Conservation (phyloP, 1,140 invertebrate species). For the Panagrolaimus sp. region DNA sequence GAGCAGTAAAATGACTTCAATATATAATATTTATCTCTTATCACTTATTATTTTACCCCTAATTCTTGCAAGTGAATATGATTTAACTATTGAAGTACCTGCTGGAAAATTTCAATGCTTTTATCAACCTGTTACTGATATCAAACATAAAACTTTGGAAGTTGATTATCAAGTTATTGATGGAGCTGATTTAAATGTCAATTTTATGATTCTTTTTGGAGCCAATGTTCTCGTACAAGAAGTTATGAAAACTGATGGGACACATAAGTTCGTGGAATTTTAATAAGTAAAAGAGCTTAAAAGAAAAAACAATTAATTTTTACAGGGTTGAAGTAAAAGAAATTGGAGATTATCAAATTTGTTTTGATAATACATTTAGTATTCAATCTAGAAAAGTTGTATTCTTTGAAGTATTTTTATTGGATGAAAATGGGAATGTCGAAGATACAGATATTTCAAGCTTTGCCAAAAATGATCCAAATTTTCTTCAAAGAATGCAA, state of each 20-base stretch:
- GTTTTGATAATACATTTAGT: conserved; percentile 62
- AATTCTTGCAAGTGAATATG: conserved; percentile 28
- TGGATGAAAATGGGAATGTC: conserved; percentile 53
- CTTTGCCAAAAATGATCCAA: conserved; percentile 33
- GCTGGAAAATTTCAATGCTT: conserved; percentile 55
- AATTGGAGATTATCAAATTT: conserved; percentile 60
- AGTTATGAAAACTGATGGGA: conserved; percentile 57
- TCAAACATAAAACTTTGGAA: conserved; percentile 53
- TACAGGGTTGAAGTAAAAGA: conserved; percentile 35
- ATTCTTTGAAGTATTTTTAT: conserved; percentile 59
- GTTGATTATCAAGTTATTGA: conserved; percentile 61
- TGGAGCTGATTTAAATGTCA: conserved; percentile 61
- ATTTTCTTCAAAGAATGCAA: conserved; percentile 26
- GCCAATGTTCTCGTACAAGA: conserved; percentile 57
- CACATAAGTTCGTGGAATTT: conserved; percentile 54
- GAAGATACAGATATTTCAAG: conserved; percentile 56
- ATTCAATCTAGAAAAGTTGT: conserved; percentile 60
- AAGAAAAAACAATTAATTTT: conserved; percentile 13
- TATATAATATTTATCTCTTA: neutral
- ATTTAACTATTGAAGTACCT: conserved; percentile 41
- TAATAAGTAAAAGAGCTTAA: neutral
- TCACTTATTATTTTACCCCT: neutral
- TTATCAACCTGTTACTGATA: conserved; percentile 54
- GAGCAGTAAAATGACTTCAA: neutral
- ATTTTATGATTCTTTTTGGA: conserved; percentile 57